These are phyloP conservation scores for Hystrix brachyura DNA, from an alignment of 2,113 vertebrate genomes.

Conservation along the genomic window DNA sequence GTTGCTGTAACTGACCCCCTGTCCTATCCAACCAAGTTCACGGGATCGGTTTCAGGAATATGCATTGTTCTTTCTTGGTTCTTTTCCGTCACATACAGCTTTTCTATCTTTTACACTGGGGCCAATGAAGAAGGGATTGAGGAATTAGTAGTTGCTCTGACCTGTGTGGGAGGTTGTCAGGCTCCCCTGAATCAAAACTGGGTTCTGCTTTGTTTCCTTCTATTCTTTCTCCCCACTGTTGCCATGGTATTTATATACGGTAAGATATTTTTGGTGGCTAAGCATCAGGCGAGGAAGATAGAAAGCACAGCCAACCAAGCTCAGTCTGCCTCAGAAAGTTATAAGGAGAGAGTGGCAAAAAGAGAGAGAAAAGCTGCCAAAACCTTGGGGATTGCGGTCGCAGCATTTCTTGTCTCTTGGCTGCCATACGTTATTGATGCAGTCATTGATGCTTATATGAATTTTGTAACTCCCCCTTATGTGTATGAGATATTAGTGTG, in stretches of 20 bases:
- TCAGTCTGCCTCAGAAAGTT: slow-evolving; percentile 45
- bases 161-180: slow-evolving; percentile 78
- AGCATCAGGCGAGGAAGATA: slow-evolving; percentile 61
- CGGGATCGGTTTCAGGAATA: slow-evolving; percentile 1
- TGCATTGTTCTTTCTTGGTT: slow-evolving; percentile 77
- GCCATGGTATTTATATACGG: slow-evolving; percentile 69
- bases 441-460: slow-evolving; percentile 58
- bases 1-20: slow-evolving; percentile 80
- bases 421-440: slow-evolving; percentile 22
- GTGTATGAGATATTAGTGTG: slow-evolving; percentile 72
- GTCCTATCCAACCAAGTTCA: slow-evolving; percentile 81
- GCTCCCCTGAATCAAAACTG: slow-evolving; percentile 72
- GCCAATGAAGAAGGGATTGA: slow-evolving; percentile 75
- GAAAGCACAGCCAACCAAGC: slow-evolving; percentile 55
- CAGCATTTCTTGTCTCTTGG: slow-evolving; percentile 69
- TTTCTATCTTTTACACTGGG: slow-evolving; percentile 75
- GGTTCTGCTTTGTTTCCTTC: slow-evolving; percentile 75
- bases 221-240: slow-evolving; percentile 75
- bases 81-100: slow-evolving; percentile 69
- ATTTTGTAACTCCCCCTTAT: slow-evolving; percentile 59
- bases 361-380: slow-evolving; percentile 74
- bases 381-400: slow-evolving; percentile 45
- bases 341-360: slow-evolving; percentile 55
- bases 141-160: slow-evolving; percentile 53
- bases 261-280: slow-evolving; percentile 75